Evolutionary conservation across 2,797 vertebrate species (phyloP).

Genomic region (Lycodopsis pacificus): DNA sequence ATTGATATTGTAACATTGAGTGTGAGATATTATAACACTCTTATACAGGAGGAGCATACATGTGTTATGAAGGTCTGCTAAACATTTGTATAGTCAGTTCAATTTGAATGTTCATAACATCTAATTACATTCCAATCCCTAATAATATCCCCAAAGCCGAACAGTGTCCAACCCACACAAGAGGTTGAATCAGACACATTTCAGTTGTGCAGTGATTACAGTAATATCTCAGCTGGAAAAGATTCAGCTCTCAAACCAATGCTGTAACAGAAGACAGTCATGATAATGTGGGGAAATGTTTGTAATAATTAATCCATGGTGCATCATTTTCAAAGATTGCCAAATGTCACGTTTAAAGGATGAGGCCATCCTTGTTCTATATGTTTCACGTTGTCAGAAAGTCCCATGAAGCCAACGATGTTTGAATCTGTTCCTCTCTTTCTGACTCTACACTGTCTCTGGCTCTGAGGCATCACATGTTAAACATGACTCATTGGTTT

Average conservation of each 20-base stretch:
- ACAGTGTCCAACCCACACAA: neutral
- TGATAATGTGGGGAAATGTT: neutral
- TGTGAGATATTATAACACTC: neutral
- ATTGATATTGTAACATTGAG: neutral
- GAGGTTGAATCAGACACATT: neutral
- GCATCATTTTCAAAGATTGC: neutral
- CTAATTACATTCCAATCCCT: neutral
- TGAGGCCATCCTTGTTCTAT: neutral
- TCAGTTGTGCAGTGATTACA: slow-evolving; percentile 4
- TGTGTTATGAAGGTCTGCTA: neutral
- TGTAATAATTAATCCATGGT: neutral
- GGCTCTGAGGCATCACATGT: neutral
- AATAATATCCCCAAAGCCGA: neutral
- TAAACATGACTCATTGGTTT: neutral
- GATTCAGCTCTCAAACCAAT: neutral
- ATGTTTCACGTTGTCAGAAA: neutral
- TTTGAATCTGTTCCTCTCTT: neutral
- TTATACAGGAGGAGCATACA: neutral
- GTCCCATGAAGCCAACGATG: neutral
- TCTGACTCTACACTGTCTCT: neutral
- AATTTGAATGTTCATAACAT: neutral
- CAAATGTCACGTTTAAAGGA: neutral
- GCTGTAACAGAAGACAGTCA: neutral
- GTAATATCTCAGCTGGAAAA: neutral
- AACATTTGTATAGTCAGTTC: neutral